phyloP scores from a whole-genome alignment of 1,140 invertebrate genomes.

The Panagrolaimus sp. region DNA sequence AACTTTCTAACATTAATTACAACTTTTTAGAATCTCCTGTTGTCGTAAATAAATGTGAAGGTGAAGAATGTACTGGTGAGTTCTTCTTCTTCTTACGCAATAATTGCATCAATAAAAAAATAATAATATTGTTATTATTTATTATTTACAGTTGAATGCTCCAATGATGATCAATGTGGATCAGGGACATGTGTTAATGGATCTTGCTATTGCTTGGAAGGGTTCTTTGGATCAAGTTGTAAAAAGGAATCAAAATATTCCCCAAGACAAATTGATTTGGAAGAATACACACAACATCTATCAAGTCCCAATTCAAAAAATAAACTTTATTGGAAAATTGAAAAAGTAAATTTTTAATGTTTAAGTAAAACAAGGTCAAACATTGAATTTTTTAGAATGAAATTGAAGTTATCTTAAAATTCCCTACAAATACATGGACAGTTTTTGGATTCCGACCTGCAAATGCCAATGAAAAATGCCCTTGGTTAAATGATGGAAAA shows the following conservation, averaged over 20 bases:
- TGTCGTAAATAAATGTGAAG: slow-evolving; percentile 1
- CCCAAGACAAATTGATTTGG: not conserved
- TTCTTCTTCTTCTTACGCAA: no score
- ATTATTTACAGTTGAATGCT: slow-evolving; percentile 13
- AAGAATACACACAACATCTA: not conserved
- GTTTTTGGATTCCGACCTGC: slow-evolving; percentile 19
- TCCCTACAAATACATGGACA: slow-evolving; percentile 20
- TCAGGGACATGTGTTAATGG: slow-evolving; percentile 17
- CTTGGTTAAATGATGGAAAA: slow-evolving; percentile 10
- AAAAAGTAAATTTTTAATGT: not conserved
- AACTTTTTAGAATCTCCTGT: not conserved
- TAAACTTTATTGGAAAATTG: slow-evolving; percentile 1
- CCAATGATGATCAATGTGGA: not conserved
- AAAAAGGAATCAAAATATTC: not conserved
- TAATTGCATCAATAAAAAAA: no score
- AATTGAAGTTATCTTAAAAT: slow-evolving; percentile 24
- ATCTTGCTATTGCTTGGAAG: slow-evolving; percentile 27
- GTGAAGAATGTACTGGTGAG: slow-evolving; percentile 1
- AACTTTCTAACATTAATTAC: no score
- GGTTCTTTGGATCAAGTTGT: slow-evolving; percentile 34
- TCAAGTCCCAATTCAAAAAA: not conserved
- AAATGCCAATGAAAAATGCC: not conserved
- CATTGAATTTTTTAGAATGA: slow-evolving; percentile 10
- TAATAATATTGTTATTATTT: no score
- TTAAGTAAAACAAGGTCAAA: no score